Evolutionary conservation across 1,140 invertebrate species (phyloP).

Genomic region (Diabrotica undecimpunctata): DNA sequence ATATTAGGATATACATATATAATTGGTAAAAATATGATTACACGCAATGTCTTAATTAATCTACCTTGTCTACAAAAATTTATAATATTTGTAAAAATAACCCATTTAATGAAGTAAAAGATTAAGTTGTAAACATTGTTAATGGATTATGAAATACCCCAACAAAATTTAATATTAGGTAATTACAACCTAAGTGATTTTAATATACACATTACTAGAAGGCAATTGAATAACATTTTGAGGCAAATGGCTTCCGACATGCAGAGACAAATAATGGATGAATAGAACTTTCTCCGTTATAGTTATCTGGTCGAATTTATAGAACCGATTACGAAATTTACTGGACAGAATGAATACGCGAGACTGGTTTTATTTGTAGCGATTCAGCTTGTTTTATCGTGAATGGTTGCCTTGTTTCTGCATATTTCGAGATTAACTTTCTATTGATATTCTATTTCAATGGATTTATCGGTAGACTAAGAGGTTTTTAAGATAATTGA

Average conservation of each 20-base stretch:
- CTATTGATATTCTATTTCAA: neutral
- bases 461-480: neutral
- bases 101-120: no score
- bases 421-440: constrained; percentile 3
- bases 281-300: neutral
- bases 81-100: no score
- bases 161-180: neutral
- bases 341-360: neutral
- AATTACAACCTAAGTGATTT: neutral
- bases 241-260: neutral
- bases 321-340: neutral
- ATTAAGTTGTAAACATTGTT: no score
- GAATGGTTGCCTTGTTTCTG: neutral
- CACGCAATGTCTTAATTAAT: no score
- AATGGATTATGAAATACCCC: no score
- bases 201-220: neutral
- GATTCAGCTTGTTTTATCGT: neutral
- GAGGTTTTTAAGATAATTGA: no score
- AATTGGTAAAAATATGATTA: no score
- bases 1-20: no score
- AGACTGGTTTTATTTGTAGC: neutral
- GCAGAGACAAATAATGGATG: neutral
- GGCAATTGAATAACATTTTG: neutral
- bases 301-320: neutral
- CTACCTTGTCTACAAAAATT: no score